Conservation (phyloP, 2,888 invertebrate species). For the Thera britannica region DNA sequence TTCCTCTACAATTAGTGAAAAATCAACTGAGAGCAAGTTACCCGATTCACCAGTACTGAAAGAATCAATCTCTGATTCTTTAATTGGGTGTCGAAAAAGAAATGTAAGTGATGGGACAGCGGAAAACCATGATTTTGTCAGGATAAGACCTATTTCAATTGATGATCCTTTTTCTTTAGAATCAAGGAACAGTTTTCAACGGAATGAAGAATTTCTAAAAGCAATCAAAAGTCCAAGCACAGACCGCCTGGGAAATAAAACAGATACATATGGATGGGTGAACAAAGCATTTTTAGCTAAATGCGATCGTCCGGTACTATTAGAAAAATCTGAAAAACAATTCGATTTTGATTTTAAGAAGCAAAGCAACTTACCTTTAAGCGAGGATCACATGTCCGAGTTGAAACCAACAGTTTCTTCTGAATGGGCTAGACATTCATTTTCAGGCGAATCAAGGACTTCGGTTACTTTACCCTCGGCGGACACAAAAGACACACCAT, state of each 20-base stretch:
- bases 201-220: slow-evolving; percentile 58
- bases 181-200: slow-evolving; percentile 53
- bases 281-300: slow-evolving; percentile 80
- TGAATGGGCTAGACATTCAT: slow-evolving; percentile 70
- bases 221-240: slow-evolving; percentile 70
- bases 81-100: slow-evolving; percentile 72
- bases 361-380: slow-evolving; percentile 54
- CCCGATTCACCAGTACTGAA: slow-evolving; percentile 72
- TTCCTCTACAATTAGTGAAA: slow-evolving; percentile 50
- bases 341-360: slow-evolving; percentile 56
- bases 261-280: slow-evolving; percentile 81
- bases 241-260: slow-evolving; percentile 75
- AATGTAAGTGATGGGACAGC: slow-evolving; percentile 50
- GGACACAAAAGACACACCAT: slow-evolving; percentile 64
- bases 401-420: slow-evolving; percentile 52
- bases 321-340: slow-evolving; percentile 54
- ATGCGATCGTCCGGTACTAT: slow-evolving; percentile 59
- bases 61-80: slow-evolving; percentile 78
- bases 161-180: slow-evolving; percentile 79
- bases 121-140: slow-evolving; percentile 67
- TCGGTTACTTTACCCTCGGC: slow-evolving; percentile 68
- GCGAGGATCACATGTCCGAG: slow-evolving; percentile 51
- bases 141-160: slow-evolving; percentile 76
- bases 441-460: slow-evolving; percentile 71
- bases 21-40: slow-evolving; percentile 53